Conservation (phyloP, 2,888 invertebrate species). For the Lithophane semibrunnea region DNA sequence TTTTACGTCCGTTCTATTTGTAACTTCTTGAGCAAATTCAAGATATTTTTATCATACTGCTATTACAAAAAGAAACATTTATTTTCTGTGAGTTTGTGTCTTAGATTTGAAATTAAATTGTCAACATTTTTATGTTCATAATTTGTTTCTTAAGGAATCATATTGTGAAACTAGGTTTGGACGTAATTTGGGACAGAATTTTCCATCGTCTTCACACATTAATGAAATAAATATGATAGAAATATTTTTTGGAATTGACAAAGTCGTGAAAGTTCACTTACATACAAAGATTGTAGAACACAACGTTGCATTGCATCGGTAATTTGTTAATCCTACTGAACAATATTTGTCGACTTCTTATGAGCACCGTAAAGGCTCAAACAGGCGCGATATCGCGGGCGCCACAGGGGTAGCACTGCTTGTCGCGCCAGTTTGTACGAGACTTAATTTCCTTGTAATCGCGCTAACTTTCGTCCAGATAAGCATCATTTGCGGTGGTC, state of each 20-base stretch:
- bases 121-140: constrained; percentile 25
- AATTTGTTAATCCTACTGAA: too few species aligned
- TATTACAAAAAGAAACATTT: constrained; percentile 23
- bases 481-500: too few species aligned
- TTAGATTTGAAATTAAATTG: constrained; percentile 33
- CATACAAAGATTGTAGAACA: too few species aligned
- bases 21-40: constrained; percentile 21
- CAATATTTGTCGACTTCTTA: too few species aligned
- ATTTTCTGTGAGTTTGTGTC: constrained; percentile 5
- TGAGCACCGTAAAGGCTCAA: too few species aligned
- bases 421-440: too few species aligned
- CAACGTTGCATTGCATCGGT: too few species aligned
- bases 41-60: constrained; percentile 23
- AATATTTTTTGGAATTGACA: background rate
- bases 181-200: constrained; percentile 13
- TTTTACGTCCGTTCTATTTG: constrained; percentile 41
- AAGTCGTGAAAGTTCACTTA: too few species aligned
- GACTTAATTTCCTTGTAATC: too few species aligned
- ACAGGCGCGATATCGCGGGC: too few species aligned
- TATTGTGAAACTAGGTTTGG: constrained; percentile 16
- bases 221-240: constrained; percentile 6
- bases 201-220: background rate
- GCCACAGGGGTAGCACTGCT: too few species aligned
- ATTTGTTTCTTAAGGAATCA: constrained; percentile 33
- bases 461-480: too few species aligned